Evolutionary conservation across 2,797 vertebrate species (phyloP).

Genomic region (Kryptolebias ocellatus): DNA sequence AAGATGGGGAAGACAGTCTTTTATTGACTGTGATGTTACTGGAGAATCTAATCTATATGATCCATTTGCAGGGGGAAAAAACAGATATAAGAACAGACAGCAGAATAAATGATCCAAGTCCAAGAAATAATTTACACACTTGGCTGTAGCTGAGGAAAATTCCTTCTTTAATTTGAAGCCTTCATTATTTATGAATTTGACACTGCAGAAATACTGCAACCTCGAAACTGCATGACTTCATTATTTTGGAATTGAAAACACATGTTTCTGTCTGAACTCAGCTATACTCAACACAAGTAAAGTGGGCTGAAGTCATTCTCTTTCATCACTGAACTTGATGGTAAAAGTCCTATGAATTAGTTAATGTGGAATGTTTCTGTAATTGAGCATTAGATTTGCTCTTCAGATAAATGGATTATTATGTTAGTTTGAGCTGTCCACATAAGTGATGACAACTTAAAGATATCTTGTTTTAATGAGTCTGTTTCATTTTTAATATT

Average conservation of each 20-base stretch:
- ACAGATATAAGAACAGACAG: too few species aligned
- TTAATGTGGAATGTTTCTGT: constrained; percentile 31
- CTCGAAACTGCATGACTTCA: constrained; percentile 48
- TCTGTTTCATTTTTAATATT: constrained; percentile 52
- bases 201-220: constrained; percentile 36
- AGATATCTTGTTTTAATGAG: constrained; percentile 11
- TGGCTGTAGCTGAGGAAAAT: constrained; percentile 16
- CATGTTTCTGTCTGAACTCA: constrained; percentile 40
- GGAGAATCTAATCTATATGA: too few species aligned
- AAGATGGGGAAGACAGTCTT: too few species aligned
- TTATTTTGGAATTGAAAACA: constrained; percentile 48
- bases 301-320: constrained; percentile 38
- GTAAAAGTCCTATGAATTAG: constrained; percentile 56
- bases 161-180: constrained; percentile 38
- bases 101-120: constrained; percentile 22
- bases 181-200: constrained; percentile 59
- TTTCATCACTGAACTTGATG: constrained; percentile 59
- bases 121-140: constrained; percentile 27
- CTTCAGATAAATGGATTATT: constrained; percentile 20
- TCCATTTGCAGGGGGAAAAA: too few species aligned
- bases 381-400: constrained; percentile 35
- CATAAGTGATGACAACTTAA: constrained; percentile 15
- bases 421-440: constrained; percentile 9
- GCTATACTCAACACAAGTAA: constrained; percentile 28
- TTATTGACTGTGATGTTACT: too few species aligned